Percentiles rank a stretch among this genome's conserved stretches.
Evolutionary conservation across 2,797 vertebrate genomes (phyloP).

Genomic region (Chaetophractus vellerosus): DNA sequence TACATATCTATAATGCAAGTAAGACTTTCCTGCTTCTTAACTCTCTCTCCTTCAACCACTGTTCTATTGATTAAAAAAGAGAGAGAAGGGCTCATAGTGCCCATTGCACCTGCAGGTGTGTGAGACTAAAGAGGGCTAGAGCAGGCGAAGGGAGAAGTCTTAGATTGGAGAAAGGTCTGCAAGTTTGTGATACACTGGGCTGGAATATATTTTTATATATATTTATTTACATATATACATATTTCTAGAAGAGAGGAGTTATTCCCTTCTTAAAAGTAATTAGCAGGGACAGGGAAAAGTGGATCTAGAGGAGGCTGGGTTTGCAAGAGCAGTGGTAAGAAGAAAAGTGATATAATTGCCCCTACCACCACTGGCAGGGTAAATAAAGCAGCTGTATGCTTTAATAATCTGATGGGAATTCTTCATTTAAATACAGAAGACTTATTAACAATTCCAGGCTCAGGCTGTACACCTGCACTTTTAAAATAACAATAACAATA

Average conservation of each 20-base stretch:
- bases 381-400: background rate
- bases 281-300: background rate
- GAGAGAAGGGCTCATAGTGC: background rate
- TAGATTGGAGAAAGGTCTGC: background rate
- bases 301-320: background rate
- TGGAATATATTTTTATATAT: too few relatives aligned
- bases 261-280: background rate
- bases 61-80: background rate
- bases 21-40: background rate
- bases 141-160: background rate
- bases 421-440: background rate
- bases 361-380: background rate
- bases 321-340: background rate
- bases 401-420: background rate
- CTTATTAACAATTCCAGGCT: background rate
- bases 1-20: background rate
- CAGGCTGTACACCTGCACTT: background rate
- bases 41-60: background rate
- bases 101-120: accelerated
- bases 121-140: background rate
- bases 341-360: background rate
- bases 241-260: background rate
- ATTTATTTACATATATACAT: background rate
- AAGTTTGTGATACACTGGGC: background rate
- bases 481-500: background rate